Conservation (phyloP, 2,113 vertebrate genomes). For the Cheilinus undulatus region DNA sequence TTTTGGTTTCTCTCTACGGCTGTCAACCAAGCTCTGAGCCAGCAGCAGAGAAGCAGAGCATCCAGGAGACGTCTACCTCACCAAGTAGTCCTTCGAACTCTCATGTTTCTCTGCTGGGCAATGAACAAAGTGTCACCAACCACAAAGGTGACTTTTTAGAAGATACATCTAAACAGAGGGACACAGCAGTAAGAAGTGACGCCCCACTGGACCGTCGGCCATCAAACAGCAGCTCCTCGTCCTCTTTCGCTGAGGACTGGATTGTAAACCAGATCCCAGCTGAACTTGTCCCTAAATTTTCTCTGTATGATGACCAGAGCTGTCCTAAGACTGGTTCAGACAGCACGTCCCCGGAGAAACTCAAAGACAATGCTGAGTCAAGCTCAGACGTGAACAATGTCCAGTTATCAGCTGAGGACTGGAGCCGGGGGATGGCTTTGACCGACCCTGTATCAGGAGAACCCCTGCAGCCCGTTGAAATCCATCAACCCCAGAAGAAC, state of each 20-base stretch:
- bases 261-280: conserved; percentile 68
- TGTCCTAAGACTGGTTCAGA: background rate
- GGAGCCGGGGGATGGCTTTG: conserved; percentile 89
- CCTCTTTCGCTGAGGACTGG: conserved; percentile 77
- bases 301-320: conserved; percentile 52
- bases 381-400: conserved; percentile 44
- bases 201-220: conserved; percentile 39
- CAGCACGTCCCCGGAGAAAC: conserved; percentile 5
- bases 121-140: background rate
- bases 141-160: background rate
- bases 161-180: conserved; percentile 1
- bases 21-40: conserved; percentile 76
- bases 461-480: conserved; percentile 87
- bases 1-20: conserved; percentile 91
- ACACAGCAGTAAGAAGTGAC: conserved; percentile 4
- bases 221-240: conserved; percentile 80
- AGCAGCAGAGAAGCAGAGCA: conserved; percentile 75
- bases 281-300: conserved; percentile 53
- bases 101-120: background rate
- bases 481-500: conserved; percentile 76
- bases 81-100: conserved; percentile 4
- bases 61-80: conserved; percentile 47
- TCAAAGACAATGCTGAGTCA: conserved; percentile 9
- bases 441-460: conserved; percentile 75
- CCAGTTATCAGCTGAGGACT: conserved; percentile 85